Base-by-base conservation (phyloP, 2,888 invertebrate genomes). In the Furcula furcula region DNA sequence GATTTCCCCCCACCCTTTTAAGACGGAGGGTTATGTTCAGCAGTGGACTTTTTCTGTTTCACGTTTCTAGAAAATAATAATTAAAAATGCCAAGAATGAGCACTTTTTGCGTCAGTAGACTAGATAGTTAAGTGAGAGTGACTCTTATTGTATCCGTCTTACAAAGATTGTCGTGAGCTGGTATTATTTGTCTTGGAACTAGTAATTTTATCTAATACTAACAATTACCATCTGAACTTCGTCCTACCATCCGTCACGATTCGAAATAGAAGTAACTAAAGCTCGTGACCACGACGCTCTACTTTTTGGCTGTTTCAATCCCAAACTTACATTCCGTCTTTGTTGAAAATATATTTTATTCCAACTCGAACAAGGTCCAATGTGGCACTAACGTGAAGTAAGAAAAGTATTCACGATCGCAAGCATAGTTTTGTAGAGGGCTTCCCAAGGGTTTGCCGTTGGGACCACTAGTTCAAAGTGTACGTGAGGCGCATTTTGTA, bases 221-320 rank as follows among this genome's bases (percentile, higher is more conserved):
- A 68, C 66, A 72, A 76, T 77, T 73, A 75, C 65, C 40, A 53
- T 46, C 55, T 67, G 65, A 68, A 70, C 66, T 74, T 65, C 63
- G 64, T 63, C 67, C 63, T 64, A 55, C 67, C 60, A 65, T 76
- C 66, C 56, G 60, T 76, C 77, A 79, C 76, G 79, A 66, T 40
- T 53, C 36, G 50, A 62, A 70, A 65, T 62, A 65, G 68, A 66
- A 62, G 50, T 49, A 42, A 53, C 57, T 45, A 51, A 52, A 55
- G 61, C 59, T 74, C 79, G 77, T 78, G 79, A 77, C 65, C 60
- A 59, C 62, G 45, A 47, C 67, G 77, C 64, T 69, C 77, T 69
- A 76, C 72, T 76, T 78, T 76, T 75, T 69, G 51, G 51, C 49
- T 51, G 48, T n/a, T n/a, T n/a, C n/a, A n/a, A n/a, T n/a, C 48